Base-by-base conservation (phyloP, 2,113 vertebrate genomes). In the Neolamprologus cancellatus region DNA sequence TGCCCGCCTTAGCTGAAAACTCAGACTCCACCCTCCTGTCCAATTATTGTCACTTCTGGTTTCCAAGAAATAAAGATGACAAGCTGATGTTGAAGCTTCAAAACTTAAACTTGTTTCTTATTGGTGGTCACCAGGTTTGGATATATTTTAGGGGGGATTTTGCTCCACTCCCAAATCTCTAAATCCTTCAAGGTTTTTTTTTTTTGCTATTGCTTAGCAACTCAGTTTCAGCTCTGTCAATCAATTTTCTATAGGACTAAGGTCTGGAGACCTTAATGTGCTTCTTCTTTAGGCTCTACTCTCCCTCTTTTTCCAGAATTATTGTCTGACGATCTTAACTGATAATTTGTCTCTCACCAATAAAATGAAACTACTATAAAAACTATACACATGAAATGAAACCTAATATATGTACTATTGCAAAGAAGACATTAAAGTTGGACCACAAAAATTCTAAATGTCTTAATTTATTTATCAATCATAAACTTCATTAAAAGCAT, bases 301-400 rank as follows among this genome's bases (percentile, higher is more conserved):
- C 18, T 20, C 4, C 32, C 18, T 66, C 59, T 36, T 66, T 66
- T 66, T 64, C 6, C 0, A 0, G 32, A 20, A 3, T 39, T 66
- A 36, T 39, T 66, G 7, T 36, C 30, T 66, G 32, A 66, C 6
- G 13, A 36, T 8, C 61, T 20, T 64, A n/a, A 11, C 17, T 39
- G 61, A 39, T 39, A 2, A 36, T 66, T 36, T 36, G 4, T 8
- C 11, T 66, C 61, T 20, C 59, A 0, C 32, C 11, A 66, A 20
- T 66, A 66, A 1, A 66, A 66, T 0, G 0, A 39, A 36, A 64
- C 59, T n/a, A 64, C 59, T n/a, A 36, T 64, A 36, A 64, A 3
- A 66, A 66, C 18, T 66, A 66, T 7, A 0, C 9, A 0, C 9
- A 1, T 34, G 57, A 66, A 66, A 39, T 66, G 2, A 44, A 44